A percentile compares a stretch with the other conserved stretches of the same genome.
These are phyloP conservation scores for Megaceryle maxima DNA, from an alignment of 2,113 vertebrate genomes.

Conservation along the genomic window DNA sequence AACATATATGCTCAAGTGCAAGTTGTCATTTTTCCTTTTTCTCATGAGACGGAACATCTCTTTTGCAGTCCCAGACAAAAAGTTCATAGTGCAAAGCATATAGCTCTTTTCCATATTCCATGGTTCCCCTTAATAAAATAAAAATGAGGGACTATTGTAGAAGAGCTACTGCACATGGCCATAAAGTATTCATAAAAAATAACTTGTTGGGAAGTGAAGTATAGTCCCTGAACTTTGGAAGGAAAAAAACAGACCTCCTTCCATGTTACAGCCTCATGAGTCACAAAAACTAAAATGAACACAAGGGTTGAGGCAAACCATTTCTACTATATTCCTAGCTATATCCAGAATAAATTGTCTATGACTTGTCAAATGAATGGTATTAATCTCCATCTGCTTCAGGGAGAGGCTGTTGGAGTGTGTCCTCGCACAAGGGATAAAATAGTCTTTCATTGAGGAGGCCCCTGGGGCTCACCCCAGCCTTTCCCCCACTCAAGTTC, in stretches of 20 bases:
- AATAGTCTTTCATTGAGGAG: neutral
- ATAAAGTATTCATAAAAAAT: neutral
- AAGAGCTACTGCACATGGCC: neutral
- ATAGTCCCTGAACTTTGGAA: neutral
- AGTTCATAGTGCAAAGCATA: neutral
- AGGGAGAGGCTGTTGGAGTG: neutral
- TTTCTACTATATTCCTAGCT: neutral
- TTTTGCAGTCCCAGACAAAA: neutral
- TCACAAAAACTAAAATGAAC: neutral
- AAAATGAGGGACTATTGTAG: neutral
- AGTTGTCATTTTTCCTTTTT: neutral
- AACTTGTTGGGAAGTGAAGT: neutral
- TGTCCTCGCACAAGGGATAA: neutral
- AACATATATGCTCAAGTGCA: neutral
- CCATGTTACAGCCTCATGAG: neutral
- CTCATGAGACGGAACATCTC: neutral
- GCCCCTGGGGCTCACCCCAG: neutral
- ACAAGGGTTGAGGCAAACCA: neutral
- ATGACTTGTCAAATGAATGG: neutral
- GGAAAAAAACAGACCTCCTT: neutral
- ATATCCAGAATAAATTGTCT: neutral
- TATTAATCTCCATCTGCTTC: neutral
- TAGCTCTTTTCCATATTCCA: neutral
- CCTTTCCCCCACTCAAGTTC: neutral
- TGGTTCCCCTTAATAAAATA: neutral